phyloP scores from a whole-genome alignment of 2,888 invertebrate species.

The Junonia oenone region DNA sequence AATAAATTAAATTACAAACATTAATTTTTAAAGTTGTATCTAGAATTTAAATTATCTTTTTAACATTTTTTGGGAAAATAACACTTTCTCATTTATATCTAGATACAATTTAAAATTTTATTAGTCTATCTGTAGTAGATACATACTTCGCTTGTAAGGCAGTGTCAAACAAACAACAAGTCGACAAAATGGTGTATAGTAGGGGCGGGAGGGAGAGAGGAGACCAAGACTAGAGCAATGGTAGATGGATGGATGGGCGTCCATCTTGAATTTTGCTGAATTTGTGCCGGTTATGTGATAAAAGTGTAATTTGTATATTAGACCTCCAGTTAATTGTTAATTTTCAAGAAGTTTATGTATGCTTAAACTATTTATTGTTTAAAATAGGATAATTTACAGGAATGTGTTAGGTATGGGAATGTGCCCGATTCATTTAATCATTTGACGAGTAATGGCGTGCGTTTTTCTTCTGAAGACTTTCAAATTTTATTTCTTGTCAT shows the following conservation, averaged over 20 bases:
- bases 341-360: constrained; percentile 73
- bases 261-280: constrained; percentile 89
- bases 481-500: constrained; percentile 67
- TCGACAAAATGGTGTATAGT: constrained; percentile 25
- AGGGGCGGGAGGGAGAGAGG: constrained; percentile 23
- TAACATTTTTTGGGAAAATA: no score
- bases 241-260: constrained; percentile 83
- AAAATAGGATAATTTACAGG: constrained; percentile 82
- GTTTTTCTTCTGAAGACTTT: constrained; percentile 81
- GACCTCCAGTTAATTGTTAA: constrained; percentile 65
- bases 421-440: constrained; percentile 69
- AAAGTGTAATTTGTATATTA: constrained; percentile 74
- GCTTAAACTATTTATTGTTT: constrained; percentile 64
- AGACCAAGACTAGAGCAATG: constrained; percentile 28
- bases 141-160: neutral
- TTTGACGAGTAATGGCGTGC: constrained; percentile 84
- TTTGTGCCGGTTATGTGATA: constrained; percentile 86
- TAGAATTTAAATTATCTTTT: no score
- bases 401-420: constrained; percentile 85
- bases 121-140: neutral
- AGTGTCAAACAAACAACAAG: constrained; percentile 27
- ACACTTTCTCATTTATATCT: neutral
- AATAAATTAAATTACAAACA: no score
- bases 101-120: neutral
- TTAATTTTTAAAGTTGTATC: no score